These are phyloP conservation scores for Solea senegalensis DNA, from an alignment of 2,113 vertebrate genomes.

Conservation along the genomic window DNA sequence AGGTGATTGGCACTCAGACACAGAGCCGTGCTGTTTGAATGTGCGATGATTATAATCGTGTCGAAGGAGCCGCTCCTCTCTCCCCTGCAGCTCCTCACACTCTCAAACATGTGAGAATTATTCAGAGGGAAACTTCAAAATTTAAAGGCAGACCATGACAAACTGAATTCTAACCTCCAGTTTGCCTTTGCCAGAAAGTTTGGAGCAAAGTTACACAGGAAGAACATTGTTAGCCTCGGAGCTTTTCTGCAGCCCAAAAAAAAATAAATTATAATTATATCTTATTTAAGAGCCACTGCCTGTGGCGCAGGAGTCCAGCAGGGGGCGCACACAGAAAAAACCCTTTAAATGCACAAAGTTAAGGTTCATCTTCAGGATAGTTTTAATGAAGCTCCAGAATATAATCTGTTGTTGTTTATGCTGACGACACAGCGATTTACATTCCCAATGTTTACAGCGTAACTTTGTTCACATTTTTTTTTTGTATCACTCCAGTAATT, in stretches of 20 bases:
- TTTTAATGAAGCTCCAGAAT: no score
- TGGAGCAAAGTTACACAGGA: not conserved
- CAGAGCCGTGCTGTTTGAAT: slow-evolving; percentile 22
- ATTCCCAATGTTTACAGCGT: no score
- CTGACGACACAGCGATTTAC: no score
- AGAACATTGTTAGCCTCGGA: not conserved
- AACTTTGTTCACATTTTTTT: no score
- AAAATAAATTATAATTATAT: no score
- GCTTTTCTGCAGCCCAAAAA: not conserved
- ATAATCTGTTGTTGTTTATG: no score
- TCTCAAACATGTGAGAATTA: slow-evolving; percentile 33
- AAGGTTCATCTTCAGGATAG: no score
- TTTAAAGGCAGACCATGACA: slow-evolving; percentile 33
- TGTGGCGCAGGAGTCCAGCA: no score
- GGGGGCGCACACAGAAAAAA: no score
- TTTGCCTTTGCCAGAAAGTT: slow-evolving; percentile 13
- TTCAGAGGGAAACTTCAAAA: slow-evolving; percentile 19
- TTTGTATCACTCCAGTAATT: no score
- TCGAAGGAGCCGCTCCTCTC: slow-evolving; percentile 7
- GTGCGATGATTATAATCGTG: slow-evolving; percentile 29
- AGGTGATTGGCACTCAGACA: slow-evolving; percentile 9
- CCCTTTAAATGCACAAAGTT: no score
- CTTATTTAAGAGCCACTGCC: no score
- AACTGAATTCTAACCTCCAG: not conserved
- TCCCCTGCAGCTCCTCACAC: slow-evolving; percentile 3